Base-by-base conservation (phyloP, 1,140 invertebrate genomes). In the Cydia amplana region DNA sequence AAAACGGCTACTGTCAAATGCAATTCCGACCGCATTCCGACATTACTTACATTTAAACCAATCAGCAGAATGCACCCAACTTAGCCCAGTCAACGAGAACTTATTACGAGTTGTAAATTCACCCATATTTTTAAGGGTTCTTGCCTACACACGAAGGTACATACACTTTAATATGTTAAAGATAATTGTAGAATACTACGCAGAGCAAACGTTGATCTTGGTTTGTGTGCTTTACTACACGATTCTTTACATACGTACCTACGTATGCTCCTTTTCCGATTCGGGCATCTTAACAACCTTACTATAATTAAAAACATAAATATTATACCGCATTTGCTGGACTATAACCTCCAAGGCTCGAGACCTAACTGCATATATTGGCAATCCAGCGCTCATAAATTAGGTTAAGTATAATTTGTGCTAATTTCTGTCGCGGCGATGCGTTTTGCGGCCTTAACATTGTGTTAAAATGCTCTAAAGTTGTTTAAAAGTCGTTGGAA, bases 31-130 rank as follows among this genome's bases (percentile, higher is more conserved):
- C 36, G 28, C 65, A 70, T 70, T 36, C 28, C 65, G 28, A 7
- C 65, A 70, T 70, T 20, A 36, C n/a, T 70, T 70, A 65, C 64
- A 70, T 70, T 70, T 70, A 18, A 70, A 36, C 65, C 32, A 70
- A 70, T 70, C 32, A 70, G 23, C 65, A 28, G n/a, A 23, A 32
- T 18, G 64, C 64, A 65, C 36, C 63, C 63, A 1, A 36, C 28
- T 5, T 32, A 65, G 0, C 23, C 20, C 23, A 18, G 7, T 60
- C 7, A 6, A 23, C 20, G 55, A 60, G 49, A 32, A 32, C 5
- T 4, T 32, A 6, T 28, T 28, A 28, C 28, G 28, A 28, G 28
- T 28, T 0, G 1, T 28, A 28, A 28, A 28, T 28, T 28, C 28
- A 28, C 28, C 28, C 28, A 28, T 28, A 28, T 28, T 25, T 25